Conservation (phyloP, 2,797 vertebrate species). For the Galaxias olidus region DNA sequence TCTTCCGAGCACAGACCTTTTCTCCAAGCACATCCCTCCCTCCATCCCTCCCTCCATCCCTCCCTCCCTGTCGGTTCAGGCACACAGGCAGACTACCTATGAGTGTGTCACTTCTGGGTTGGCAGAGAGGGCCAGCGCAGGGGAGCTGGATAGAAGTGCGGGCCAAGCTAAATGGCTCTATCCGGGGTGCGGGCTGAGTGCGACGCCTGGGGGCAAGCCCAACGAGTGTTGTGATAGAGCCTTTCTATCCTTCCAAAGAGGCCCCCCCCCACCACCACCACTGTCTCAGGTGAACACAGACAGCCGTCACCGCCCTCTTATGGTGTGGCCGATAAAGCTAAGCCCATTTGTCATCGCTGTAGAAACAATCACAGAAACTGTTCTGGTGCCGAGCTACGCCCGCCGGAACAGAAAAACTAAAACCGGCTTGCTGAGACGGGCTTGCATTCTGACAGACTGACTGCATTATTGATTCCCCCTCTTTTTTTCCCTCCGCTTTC, state of each 20-base stretch:
- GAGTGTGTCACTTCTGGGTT: slow-evolving; percentile 3
- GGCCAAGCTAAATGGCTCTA: slow-evolving; percentile 24
- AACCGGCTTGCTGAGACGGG: neutral
- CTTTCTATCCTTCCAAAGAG: slow-evolving; percentile 1
- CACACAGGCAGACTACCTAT: slow-evolving; percentile 11
- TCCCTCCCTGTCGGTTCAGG: neutral
- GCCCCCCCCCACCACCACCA: neutral
- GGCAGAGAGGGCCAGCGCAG: slow-evolving; percentile 14
- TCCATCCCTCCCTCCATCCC: neutral
- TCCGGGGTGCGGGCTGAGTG: slow-evolving; percentile 37
- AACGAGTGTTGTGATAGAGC: slow-evolving; percentile 26
- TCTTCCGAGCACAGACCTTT: slow-evolving; percentile 36
- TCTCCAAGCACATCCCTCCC: slow-evolving; percentile 14
- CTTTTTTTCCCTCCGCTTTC: no score
- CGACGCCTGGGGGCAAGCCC: slow-evolving; percentile 20
- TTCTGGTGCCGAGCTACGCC: no score
- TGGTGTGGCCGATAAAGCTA: neutral
- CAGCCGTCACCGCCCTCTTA: neutral
- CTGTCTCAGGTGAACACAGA: neutral
- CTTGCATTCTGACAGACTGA: slow-evolving; percentile 4
- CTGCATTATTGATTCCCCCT: neutral
- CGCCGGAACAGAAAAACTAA: no score
- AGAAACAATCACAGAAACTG: no score
- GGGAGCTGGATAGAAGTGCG: slow-evolving; percentile 5
- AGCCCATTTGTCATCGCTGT: no score